Percentiles rank a stretch among this genome's conserved stretches.
Conservation (phyloP, 2,888 invertebrate species). For the Pandemis cinnamomeana region DNA sequence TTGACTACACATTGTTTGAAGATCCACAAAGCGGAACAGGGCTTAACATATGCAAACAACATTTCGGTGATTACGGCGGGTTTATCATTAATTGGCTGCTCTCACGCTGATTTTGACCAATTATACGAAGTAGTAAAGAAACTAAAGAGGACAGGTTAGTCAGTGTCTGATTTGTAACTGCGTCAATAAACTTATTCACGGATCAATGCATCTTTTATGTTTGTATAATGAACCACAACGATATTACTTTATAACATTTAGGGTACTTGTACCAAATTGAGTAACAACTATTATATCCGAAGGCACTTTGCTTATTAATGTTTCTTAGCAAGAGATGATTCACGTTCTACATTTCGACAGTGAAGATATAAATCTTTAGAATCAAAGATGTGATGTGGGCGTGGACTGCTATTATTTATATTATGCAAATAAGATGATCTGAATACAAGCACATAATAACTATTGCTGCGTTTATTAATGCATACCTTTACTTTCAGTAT, state of each 20-base stretch:
- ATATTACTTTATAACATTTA: conserved; percentile 50
- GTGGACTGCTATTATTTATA: conserved; percentile 28
- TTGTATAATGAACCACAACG: conserved; percentile 61
- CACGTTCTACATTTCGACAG: conserved; percentile 28
- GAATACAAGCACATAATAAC: conserved; percentile 22
- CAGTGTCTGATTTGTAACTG: conserved; percentile 66
- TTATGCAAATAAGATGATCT: conserved; percentile 30
- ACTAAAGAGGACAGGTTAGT: conserved; percentile 48
- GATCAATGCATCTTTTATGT: conserved; percentile 56
- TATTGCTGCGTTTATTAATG: conserved; percentile 7
- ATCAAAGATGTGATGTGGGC: conserved; percentile 26
- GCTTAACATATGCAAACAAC: conserved; percentile 23
- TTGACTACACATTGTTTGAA: conserved; percentile 36
- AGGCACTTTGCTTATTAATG: conserved; percentile 36
- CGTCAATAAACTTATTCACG: conserved; percentile 57
- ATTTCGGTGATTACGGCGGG: conserved; percentile 23
- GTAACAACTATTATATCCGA: conserved; percentile 25
- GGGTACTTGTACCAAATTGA: conserved; percentile 21
- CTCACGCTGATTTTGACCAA: conserved; percentile 18
- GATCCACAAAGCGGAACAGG: conserved; percentile 29
- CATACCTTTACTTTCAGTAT: not conserved
- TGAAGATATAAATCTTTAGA: conserved; percentile 29
- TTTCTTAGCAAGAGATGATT: conserved; percentile 29
- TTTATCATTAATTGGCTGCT: conserved; percentile 16
- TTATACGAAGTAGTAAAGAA: conserved; percentile 11